Conservation (phyloP, 2,888 invertebrate species). For the Drosophila acutilabella region DNA sequence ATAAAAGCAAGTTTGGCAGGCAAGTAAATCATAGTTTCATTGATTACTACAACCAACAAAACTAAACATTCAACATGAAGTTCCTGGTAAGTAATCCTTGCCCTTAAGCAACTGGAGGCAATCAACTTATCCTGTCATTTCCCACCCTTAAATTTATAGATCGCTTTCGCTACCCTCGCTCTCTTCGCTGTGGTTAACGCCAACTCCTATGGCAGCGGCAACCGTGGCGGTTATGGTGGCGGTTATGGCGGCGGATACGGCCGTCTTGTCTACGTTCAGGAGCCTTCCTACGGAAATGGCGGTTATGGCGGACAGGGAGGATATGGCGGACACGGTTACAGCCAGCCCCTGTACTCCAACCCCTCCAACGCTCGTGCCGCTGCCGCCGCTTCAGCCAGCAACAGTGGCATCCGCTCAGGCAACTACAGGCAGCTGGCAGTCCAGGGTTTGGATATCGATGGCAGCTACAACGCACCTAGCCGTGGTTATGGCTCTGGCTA, state of each 20-base stretch:
- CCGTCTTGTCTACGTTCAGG: conserved; percentile 49
- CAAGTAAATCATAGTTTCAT: conserved; percentile 74
- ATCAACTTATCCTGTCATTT: conserved; percentile 25
- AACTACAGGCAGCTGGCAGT: conserved; percentile 48
- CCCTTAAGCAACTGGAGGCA: not conserved
- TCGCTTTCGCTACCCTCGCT: conserved; percentile 61
- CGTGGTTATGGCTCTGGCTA: conserved; percentile 29
- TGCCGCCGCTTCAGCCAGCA: conserved; percentile 64
- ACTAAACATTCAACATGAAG: conserved; percentile 72
- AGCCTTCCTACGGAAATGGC: conserved; percentile 24
- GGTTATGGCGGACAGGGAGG: conserved; percentile 21
- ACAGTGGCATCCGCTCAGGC: conserved; percentile 48
- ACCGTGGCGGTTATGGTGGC: conserved; percentile 36
- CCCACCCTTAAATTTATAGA: conserved; percentile 39
- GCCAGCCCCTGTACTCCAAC: conserved; percentile 33
- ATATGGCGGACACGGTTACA: conserved; percentile 24
- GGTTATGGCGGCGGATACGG: conserved; percentile 39
- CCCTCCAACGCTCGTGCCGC: conserved; percentile 45
- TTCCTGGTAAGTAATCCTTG: conserved; percentile 69
- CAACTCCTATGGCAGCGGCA: conserved; percentile 39
- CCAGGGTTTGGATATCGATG: conserved; percentile 50
- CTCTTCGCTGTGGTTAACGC: conserved; percentile 62
- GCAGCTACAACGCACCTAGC: conserved; percentile 28
- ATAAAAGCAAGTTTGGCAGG: conserved; percentile 56
- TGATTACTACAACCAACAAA: conserved; percentile 72